A percentile compares a stretch with the other conserved stretches of the same genome.
phyloP scores from a whole-genome alignment of 2,797 vertebrate genomes.

The Vireo griseus region DNA sequence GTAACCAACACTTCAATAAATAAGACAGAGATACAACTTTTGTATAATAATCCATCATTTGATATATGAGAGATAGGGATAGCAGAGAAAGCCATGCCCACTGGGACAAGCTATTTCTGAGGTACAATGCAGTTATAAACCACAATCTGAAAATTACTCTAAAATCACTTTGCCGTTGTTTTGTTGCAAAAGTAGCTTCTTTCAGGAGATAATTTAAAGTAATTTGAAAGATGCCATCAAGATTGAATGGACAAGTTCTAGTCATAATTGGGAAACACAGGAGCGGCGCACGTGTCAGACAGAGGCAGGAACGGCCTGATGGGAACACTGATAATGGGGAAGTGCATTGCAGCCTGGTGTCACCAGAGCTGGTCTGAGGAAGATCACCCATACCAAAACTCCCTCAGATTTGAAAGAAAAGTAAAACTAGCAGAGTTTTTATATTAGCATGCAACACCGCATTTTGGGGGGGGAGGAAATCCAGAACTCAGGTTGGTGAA shows the following conservation, averaged over 20 bases:
- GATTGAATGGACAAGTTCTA: not conserved
- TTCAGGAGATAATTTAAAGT: not conserved
- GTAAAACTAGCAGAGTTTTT: not conserved
- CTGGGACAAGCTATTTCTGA: not conserved
- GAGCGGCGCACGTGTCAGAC: accelerated
- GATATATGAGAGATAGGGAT: not conserved
- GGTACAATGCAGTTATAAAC: not conserved
- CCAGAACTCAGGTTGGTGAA: not conserved
- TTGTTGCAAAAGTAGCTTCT: not conserved
- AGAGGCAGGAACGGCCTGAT: not conserved
- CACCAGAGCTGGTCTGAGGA: not conserved
- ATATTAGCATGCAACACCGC: accelerated
- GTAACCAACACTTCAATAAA: conserved; percentile 6
- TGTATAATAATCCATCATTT: conserved; percentile 7
- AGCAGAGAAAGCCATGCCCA: not conserved
- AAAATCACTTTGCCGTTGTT: not conserved
- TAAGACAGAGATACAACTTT: conserved; percentile 20
- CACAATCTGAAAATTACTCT: not conserved
- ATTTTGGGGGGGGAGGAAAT: not conserved
- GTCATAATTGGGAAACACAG: not conserved
- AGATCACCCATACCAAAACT: not conserved
- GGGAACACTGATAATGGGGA: not conserved
- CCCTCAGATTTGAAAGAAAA: not conserved
- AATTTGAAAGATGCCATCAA: not conserved
- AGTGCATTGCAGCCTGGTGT: not conserved